Evolutionary conservation across 2,113 vertebrate genomes (phyloP).

Genomic region (Caloenas nicobarica): DNA sequence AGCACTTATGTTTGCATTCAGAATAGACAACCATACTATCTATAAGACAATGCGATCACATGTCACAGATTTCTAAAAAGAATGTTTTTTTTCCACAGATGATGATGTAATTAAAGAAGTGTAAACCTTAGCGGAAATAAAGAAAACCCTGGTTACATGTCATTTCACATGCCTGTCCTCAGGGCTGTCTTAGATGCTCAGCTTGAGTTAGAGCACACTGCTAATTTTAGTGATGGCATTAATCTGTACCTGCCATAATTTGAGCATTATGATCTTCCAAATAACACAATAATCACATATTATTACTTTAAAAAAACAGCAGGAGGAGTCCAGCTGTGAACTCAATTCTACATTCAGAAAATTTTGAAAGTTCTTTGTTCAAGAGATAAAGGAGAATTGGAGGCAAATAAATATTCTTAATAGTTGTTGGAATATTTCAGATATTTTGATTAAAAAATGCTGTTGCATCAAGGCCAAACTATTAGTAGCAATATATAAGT

Average conservation of each 20-base stretch:
- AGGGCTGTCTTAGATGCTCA: not conserved
- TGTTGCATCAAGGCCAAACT: constrained; percentile 54
- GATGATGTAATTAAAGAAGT: not conserved
- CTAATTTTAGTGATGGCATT: not conserved
- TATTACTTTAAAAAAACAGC: constrained; percentile 14
- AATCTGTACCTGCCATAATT: not conserved
- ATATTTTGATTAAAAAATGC: constrained; percentile 67
- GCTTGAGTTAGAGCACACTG: fast-evolving
- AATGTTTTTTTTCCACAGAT: not conserved
- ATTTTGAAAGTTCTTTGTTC: constrained; percentile 18
- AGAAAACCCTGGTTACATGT: not conserved
- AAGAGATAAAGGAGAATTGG: constrained; percentile 48
- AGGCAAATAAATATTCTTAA: constrained; percentile 60
- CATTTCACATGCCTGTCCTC: not conserved
- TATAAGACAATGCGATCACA: fast-evolving
- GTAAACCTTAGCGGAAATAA: not conserved
- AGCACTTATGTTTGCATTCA: not conserved
- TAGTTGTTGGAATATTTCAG: constrained; percentile 59
- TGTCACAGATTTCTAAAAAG: not conserved
- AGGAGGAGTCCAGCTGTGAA: constrained; percentile 15
- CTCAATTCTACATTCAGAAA: not conserved
- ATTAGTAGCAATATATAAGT: constrained; percentile 45
- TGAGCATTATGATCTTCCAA: not conserved
- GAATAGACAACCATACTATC: not conserved
- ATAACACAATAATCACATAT: not conserved